Conservation (phyloP, 2,113 vertebrate species). For the Tympanuchus pallidicinctus region DNA sequence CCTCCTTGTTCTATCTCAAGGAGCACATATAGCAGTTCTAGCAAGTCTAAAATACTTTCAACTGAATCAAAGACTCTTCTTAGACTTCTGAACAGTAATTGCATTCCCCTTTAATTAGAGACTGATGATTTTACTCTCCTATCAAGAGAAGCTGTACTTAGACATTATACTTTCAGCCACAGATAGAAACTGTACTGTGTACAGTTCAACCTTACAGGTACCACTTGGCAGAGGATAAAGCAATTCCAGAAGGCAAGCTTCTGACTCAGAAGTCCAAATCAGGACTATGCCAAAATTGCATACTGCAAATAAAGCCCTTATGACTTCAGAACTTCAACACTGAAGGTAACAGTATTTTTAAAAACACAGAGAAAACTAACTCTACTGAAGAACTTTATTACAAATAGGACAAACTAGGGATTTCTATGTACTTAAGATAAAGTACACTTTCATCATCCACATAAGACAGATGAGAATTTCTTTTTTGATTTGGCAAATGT, state of each 20-base stretch:
- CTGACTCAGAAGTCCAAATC: slow-evolving; percentile 9
- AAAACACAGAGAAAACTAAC: neutral
- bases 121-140: neutral
- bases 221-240: slow-evolving; percentile 38
- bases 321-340: neutral
- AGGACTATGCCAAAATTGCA: neutral
- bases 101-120: slow-evolving; percentile 66
- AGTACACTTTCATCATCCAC: neutral
- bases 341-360: neutral
- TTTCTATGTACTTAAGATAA: neutral
- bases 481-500: neutral
- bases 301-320: neutral
- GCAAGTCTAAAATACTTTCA: slow-evolving; percentile 48
- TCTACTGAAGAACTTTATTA: neutral
- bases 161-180: slow-evolving; percentile 25
- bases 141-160: slow-evolving; percentile 66
- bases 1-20: too few species aligned
- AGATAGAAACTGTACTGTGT: slow-evolving; percentile 26
- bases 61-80: slow-evolving; percentile 36
- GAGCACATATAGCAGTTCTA: neutral
- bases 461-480: neutral
- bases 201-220: neutral
- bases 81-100: slow-evolving; percentile 47
- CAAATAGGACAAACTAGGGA: neutral
- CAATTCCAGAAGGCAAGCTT: neutral